Evolutionary conservation across 2,888 invertebrate species (phyloP), one percentile per base, ranked within the genome.

Genomic region (Yponomeuta cagnagella): DNA sequence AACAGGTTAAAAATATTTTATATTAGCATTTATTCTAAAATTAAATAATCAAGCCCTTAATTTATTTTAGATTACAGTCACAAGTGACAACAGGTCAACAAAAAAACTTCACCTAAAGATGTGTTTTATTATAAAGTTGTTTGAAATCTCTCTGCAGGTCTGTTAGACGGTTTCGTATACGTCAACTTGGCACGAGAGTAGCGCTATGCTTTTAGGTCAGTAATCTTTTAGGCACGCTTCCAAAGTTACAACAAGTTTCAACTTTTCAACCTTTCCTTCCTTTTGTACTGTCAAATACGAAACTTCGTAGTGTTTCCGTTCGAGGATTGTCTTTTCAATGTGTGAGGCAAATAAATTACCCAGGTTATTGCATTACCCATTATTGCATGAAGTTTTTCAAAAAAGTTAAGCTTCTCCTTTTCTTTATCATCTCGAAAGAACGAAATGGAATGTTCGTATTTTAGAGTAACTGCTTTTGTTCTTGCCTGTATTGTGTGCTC

Each of bases 121-220:
- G 33, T 68, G 15, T 68, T 9, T 33, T 68, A 65, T 58, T 15
- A 58, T 37, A 37, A 67, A 37, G 37, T 43, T 5, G 43, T 33
- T 30, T 68, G 23, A 63, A 63, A 63, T 65, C 65, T 65, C 64
- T 71, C 68, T 70, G 68, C 92, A 92, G 92, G 91, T 92, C 83
- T 84, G 75, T 85, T 89, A 88, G 85, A 83, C 77, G 90, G 85
- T 87, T 90, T 82, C 89, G 88, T 90, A 80, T 80, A 82, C 88
- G 88, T 90, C 83, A 88, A 84, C 82, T 84, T 86, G 82, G 67
- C 48, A 52, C 70, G 85, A 89, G 88, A 90, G 79, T 86, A 66
- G 63, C 67, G 33, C 69, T 63, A 67, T 85, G 83, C 83, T 88
- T 88, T 86, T 90, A 90, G 90, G 91, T 91, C 86, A 92, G 91